phyloP scores from a whole-genome alignment of 2,113 vertebrate genomes.

The Chiloscyllium plagiosum region DNA sequence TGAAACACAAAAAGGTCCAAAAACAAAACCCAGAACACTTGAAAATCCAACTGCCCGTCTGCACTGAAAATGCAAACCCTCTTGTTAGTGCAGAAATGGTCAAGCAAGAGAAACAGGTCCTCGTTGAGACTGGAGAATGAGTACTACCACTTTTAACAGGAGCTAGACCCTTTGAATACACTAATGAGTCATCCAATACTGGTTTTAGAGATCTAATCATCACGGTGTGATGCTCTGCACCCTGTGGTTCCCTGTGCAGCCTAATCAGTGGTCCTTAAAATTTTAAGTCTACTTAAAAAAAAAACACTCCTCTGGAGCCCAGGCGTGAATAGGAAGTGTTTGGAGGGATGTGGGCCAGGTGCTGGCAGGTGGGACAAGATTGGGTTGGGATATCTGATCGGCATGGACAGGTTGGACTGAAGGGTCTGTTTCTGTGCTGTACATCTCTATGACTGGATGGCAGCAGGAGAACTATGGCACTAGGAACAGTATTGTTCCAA shows the following conservation, averaged over 20 bases:
- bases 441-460: not conserved
- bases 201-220: not conserved
- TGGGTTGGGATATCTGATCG: too few relatives aligned
- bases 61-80: not conserved
- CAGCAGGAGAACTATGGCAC: not conserved
- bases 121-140: not conserved
- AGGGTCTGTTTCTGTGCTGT: too few relatives aligned
- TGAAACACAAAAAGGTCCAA: not conserved
- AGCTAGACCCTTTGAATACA: not conserved
- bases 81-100: not conserved
- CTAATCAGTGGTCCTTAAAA: not conserved
- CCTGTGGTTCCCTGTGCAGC: not conserved
- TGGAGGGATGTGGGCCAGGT: too few relatives aligned
- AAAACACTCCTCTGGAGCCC: not conserved
- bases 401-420: too few relatives aligned
- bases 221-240: not conserved
- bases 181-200: not conserved
- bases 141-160: not conserved
- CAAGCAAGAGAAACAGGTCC: not conserved
- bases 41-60: not conserved
- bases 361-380: too few relatives aligned
- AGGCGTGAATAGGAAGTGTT: too few relatives aligned
- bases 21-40: too few relatives aligned
- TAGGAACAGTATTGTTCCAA: too few relatives aligned
- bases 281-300: not conserved